Evolutionary conservation across 2,888 invertebrate species (phyloP), one percentile per base, ranked within the genome.

Genomic region (Brachypalpus laphriformis): DNA sequence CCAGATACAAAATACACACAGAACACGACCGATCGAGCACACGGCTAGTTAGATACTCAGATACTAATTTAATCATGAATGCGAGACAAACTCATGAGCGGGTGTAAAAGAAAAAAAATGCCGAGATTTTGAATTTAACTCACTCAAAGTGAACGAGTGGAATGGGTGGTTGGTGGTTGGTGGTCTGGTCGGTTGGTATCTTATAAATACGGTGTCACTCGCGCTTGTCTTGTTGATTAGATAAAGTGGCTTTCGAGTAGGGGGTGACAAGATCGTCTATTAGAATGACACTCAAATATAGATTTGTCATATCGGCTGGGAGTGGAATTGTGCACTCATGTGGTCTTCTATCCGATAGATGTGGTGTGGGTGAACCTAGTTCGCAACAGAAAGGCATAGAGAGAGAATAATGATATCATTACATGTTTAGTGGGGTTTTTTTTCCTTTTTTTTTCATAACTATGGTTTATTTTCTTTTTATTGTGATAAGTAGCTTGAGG

Each of bases 1-100:
- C 5, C 25, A 51, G 47, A 18, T 6, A 63, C 3, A 16, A 31
- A 25, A 74, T 8, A 70, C 25, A 71, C 25, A 20, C 8, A 22
- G 45, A n/a, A 51, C 61, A 63, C 68, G 80, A 65, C 65, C 81
- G 75, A 85, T 71, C 85, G 45, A 56, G 14, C 61, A 59, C 47
- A 72, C 80, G 16, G 61, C 54, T 47, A 40, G 51, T 70, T 28
- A 76, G 85, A 85, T 80, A 85, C 83, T 85, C 47, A 56, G 71
- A 56, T 47, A 75, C 74, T 63, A 66, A 61, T 37, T 63, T 20
- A 40, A 57, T 57, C 28, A 49, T 47, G 61, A 37, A 18, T 16
- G 7, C n/a, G 37, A 59, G 72, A 66, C 34, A 20, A n/a, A 28
- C 59, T 82, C 68, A 66, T 66, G 59, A 61, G 63, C 68, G 82